These are phyloP conservation scores for Tupaia tana DNA, from an alignment of 2,113 vertebrate species.

Conservation along the genomic window DNA sequence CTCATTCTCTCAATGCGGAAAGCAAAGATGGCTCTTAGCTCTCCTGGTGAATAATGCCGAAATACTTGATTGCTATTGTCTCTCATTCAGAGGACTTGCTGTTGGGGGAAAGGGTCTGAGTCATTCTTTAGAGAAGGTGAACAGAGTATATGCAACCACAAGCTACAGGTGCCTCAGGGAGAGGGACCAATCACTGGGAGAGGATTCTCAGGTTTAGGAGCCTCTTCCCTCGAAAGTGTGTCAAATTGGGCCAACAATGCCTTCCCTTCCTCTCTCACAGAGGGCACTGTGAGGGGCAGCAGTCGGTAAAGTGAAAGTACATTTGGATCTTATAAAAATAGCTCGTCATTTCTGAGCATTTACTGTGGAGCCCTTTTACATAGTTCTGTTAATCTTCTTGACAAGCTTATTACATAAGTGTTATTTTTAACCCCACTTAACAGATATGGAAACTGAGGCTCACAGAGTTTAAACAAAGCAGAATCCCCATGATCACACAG, in stretches of 20 bases:
- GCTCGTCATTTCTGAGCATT: background rate
- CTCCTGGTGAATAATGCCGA: constrained; percentile 54
- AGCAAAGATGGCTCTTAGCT: constrained; percentile 40
- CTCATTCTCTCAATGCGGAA: constrained; percentile 35
- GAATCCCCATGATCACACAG: background rate
- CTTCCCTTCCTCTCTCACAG: background rate
- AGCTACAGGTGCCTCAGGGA: background rate
- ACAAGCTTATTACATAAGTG: background rate
- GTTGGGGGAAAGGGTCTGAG: constrained; percentile 63
- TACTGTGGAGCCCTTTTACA: background rate
- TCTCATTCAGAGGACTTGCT: constrained; percentile 28
- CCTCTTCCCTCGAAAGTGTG: background rate
- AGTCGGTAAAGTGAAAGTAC: background rate
- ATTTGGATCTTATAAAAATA: constrained; percentile 8
- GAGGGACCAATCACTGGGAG: background rate
- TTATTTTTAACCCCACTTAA: background rate
- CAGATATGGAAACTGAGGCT: constrained; percentile 16
- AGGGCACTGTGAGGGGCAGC: background rate
- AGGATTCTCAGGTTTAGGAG: background rate
- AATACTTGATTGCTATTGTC: constrained; percentile 62
- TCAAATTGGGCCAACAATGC: background rate
- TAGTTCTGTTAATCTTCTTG: constrained; percentile 6
- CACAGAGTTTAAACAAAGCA: background rate
- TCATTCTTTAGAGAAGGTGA: constrained; percentile 68
- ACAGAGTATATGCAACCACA: constrained; percentile 35